Evolutionary conservation across 2,888 invertebrate genomes (phyloP), one percentile per base, ranked within the genome.

Genomic region (Pheosia gnoma): DNA sequence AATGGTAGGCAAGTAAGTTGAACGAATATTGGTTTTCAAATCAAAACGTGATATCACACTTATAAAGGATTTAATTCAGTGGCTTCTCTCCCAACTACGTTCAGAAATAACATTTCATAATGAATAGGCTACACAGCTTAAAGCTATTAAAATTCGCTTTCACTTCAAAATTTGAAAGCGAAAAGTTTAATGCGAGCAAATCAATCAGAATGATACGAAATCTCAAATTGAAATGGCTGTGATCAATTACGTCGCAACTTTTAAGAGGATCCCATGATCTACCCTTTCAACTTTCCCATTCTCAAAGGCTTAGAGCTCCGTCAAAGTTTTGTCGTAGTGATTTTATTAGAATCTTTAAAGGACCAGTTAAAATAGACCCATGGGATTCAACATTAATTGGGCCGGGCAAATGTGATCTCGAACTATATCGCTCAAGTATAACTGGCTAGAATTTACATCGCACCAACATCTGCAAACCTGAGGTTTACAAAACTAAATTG

Each of bases 271-370:
- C 63, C 70, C 64, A 68, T 67, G 63, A 68, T 66, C 63, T 69
- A 74, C 66, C 65, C 67, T 72, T 70, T 68, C 62, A 79, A 80
- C 72, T 77, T 78, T 66, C 64, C 60, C 64, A 66, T 74, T 74
- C 67, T 70, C 73, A 74, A 78, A 74, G 73, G 73, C 72, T 77
- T 72, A 67, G 62, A 77, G 76, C 68, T 76, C 65, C 47, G 56
- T 37, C 57, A 70, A 76, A 80, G 72, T 76, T 74, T 74, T 66
- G 69, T 72, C 62, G 63, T 68, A 68, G 69, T 74, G 74, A 78
- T 79, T 80, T 80, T 75, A 74, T 79, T 79, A 73, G 73, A 80
- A 78, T 79, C 77, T 74, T 77, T 68, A 71, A 68, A 71, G 68
- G 64, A 62, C 79, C 77, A 78, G 59, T 59, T 5, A 59, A 62